Evolutionary conservation across 2,888 invertebrate genomes (phyloP).

Genomic region (Cryptosula pallasiana): DNA sequence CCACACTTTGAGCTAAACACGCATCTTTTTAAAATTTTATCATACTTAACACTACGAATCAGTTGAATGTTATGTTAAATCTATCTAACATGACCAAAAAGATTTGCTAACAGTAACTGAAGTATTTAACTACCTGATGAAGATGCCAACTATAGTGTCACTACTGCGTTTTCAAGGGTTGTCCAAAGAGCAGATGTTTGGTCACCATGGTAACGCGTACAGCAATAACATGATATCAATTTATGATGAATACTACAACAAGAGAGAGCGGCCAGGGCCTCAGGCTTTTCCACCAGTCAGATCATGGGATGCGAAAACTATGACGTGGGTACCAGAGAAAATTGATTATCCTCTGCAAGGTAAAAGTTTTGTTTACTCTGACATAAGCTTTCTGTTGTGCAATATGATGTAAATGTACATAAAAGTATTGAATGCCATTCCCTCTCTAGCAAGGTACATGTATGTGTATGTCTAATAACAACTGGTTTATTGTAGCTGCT

Average conservation of each 20-base stretch:
- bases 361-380: slow-evolving; percentile 28
- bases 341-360: slow-evolving; percentile 48
- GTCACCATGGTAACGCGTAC: slow-evolving; percentile 48
- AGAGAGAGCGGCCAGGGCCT: slow-evolving; percentile 40
- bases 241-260: slow-evolving; percentile 50
- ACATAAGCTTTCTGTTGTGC: no score
- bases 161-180: slow-evolving; percentile 41
- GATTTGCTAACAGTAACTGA: no score
- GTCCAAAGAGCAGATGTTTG: slow-evolving; percentile 41
- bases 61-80: no score
- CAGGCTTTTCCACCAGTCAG: slow-evolving; percentile 38
- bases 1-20: no score
- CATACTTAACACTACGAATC: no score
- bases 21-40: no score
- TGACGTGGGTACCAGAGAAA: slow-evolving; percentile 49
- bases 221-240: slow-evolving; percentile 47
- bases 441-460: neutral
- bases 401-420: no score
- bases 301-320: slow-evolving; percentile 43
- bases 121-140: no score
- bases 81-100: no score
- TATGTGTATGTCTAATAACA: slow-evolving; percentile 27
- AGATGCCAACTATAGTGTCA: no score
- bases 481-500: slow-evolving; percentile 36
- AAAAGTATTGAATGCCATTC: neutral